Percentiles rank a stretch among this genome's conserved stretches.
Conservation (phyloP, 2,888 invertebrate genomes). For the Colletes collaris region DNA sequence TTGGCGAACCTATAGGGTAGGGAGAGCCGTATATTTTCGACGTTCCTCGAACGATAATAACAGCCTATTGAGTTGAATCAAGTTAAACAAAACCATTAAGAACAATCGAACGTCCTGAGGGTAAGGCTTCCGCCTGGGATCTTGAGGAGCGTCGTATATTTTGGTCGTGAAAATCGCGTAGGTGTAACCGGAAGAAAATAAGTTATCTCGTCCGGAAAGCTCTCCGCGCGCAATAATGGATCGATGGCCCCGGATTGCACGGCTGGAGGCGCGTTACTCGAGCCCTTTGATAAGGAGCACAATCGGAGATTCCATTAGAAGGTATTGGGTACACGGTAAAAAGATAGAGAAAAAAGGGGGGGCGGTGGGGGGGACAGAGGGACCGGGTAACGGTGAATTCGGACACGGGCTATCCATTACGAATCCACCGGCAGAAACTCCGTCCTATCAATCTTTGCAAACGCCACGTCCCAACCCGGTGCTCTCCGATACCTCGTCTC, state of each 20-base stretch:
- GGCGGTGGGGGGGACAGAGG: constrained; percentile 33
- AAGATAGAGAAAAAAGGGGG: constrained; percentile 39
- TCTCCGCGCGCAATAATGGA: constrained; percentile 64
- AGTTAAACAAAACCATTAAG: too few relatives aligned
- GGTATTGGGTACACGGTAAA: constrained; percentile 67
- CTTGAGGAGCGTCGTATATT: too few relatives aligned
- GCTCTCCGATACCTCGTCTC: constrained; percentile 29
- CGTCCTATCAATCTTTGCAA: constrained; percentile 78
- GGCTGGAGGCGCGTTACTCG: constrained; percentile 61
- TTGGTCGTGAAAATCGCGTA: constrained; percentile 30
- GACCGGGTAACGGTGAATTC: constrained; percentile 73
- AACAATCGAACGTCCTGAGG: too few relatives aligned
- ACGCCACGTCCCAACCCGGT: constrained; percentile 42
- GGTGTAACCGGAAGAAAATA: constrained; percentile 61
- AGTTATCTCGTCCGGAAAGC: constrained; percentile 69
- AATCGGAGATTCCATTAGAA: constrained; percentile 80
- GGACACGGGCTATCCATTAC: constrained; percentile 81
- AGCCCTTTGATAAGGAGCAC: constrained; percentile 75
- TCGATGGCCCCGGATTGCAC: constrained; percentile 53
- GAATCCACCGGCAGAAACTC: constrained; percentile 73
- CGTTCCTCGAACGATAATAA: too few relatives aligned
- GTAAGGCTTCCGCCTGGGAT: too few relatives aligned
- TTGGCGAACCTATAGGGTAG: too few relatives aligned
- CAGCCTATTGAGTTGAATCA: too few relatives aligned
- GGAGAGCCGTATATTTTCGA: too few relatives aligned